phyloP scores from a whole-genome alignment of 92 coral and sea anemone species.

The Porites cylindrica region DNA sequence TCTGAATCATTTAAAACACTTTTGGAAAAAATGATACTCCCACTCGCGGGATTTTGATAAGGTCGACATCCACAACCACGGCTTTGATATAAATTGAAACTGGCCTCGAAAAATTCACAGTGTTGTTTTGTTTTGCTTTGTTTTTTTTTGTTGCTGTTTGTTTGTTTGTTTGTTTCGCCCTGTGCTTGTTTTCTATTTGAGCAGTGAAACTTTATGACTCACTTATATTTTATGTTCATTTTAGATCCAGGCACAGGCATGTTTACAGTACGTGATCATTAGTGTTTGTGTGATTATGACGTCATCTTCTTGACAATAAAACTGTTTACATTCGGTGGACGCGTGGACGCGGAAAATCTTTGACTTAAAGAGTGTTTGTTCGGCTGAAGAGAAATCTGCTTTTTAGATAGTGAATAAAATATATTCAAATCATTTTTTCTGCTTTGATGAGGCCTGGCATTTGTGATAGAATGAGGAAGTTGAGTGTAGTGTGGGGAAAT shows the following conservation, averaged over 20 bases:
- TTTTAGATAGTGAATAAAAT: not conserved
- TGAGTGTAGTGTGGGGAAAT: not conserved
- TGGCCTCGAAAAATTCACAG: not conserved
- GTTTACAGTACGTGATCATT: slow-evolving; percentile 27
- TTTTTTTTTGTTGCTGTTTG: too few relatives aligned
- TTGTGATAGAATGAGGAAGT: not conserved
- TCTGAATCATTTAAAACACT: not conserved
- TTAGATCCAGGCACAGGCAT: not conserved
- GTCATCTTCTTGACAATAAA: not conserved
- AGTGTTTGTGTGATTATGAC: not conserved
- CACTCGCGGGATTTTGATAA: not conserved
- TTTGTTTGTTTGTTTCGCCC: not conserved
- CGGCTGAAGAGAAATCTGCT: not conserved
- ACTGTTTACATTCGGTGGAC: not conserved
- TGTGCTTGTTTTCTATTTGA: not conserved
- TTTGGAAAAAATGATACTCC: not conserved
- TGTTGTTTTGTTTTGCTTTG: not conserved
- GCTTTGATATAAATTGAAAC: too few relatives aligned
- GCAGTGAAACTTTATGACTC: too few relatives aligned
- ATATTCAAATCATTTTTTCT: too few relatives aligned
- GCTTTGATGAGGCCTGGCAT: not conserved
- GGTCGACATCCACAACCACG: not conserved
- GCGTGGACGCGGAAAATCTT: not conserved
- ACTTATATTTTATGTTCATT: too few relatives aligned
- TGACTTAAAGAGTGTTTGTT: too few relatives aligned